Base-by-base conservation (phyloP, 2,113 vertebrate species). In the Cepphus grylle region DNA sequence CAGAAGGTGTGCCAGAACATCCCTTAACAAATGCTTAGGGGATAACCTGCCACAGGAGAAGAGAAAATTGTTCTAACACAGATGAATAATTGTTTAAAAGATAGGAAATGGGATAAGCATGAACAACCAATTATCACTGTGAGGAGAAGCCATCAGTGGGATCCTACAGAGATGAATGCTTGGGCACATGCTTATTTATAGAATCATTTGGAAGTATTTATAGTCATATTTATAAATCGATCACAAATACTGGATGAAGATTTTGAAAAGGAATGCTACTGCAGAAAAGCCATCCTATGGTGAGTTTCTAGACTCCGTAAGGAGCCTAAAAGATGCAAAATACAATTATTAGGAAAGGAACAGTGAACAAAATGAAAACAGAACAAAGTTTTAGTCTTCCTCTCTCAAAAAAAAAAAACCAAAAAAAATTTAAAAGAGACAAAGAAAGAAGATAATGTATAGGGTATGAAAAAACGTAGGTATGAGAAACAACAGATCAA, bases 401-500 rank as follows among this genome's bases (percentile, higher is more conserved):
- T 55, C 38, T 53, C 17, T 53, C 56, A 7, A 17, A 16, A 55
- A 67, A 47, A 23, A 49, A 8, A 55, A 42, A 29, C 10, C 15
- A 5, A 6, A 42, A 42, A 2, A 55, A 42, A 34, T 36, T 81
- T 17, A 81, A 74, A 91, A 89, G 12, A 79, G 7, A 70, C 4
- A 58, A 55, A 79, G 45, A 47, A 86, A 77, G 30, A 32, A 29
- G 19, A 15, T 49, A 71, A 45, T 4, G 6, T 14, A 62, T 4
- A 11, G 18, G 12, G 6, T 47, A 67, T 27, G 34, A 65, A 71
- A 93, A 26, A 32, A 0, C 1, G 0, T 15, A 52, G 2, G 3
- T 19, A 62, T 4, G 17, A 86, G 16, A 86, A 85, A 56, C 20
- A 74, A 59, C 3, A 85, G 32, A 40, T 12, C 25, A 50, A 78